phyloP scores from a whole-genome alignment of 1,140 invertebrate genomes.

The Condylostylus longicornis region DNA sequence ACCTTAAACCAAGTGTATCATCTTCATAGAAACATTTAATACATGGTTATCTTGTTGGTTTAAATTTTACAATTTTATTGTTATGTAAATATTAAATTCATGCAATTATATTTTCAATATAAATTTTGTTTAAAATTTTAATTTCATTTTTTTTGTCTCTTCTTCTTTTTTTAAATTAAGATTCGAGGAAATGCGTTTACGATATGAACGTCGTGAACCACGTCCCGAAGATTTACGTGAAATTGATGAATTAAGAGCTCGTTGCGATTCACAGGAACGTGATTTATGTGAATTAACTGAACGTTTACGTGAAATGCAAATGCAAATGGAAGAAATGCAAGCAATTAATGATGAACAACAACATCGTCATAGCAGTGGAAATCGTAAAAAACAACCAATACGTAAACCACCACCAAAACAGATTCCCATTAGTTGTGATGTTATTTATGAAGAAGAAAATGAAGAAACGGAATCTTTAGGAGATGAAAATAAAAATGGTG shows the following conservation, averaged over 20 bases:
- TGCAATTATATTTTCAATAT: no score
- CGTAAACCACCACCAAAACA: constrained; percentile 29
- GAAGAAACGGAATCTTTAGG: constrained; percentile 12
- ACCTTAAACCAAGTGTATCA: no score
- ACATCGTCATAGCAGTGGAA: constrained; percentile 5
- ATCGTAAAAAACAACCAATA: constrained; percentile 6
- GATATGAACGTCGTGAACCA: constrained; percentile 37
- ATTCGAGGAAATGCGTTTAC: constrained; percentile 38
- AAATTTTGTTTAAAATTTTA: no score
- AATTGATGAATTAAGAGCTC: constrained; percentile 36
- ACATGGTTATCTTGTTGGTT: no score
- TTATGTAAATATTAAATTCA: no score
- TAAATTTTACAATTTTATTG: no score
- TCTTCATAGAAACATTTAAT: no score
- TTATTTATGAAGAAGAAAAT: constrained; percentile 30
- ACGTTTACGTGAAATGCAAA: constrained; percentile 28
- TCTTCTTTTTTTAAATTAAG: constrained; percentile 18
- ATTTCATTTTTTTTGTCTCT: neutral
- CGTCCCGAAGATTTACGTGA: constrained; percentile 36
- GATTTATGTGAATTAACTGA: constrained; percentile 39
- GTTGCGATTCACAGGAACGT: constrained; percentile 39
- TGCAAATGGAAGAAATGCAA: constrained; percentile 21
- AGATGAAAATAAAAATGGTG: constrained; percentile 1
- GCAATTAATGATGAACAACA: constrained; percentile 10
- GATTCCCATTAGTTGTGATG: constrained; percentile 29